Conservation (phyloP, 2,888 invertebrate genomes). For the Anarsia innoxiella region DNA sequence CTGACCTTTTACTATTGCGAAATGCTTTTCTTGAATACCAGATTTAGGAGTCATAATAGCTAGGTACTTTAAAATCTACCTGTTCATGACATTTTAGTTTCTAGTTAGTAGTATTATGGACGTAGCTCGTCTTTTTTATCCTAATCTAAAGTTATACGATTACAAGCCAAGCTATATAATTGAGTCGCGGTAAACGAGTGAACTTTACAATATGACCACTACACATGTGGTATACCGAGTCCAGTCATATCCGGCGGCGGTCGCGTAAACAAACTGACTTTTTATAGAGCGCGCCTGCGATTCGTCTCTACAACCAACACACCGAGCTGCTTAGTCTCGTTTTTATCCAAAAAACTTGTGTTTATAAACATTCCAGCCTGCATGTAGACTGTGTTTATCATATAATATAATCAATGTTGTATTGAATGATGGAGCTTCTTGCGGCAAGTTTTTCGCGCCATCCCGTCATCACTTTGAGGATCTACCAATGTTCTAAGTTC, state of each 20-base stretch:
- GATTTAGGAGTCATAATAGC: too few relatives aligned
- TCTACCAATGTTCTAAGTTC: too few relatives aligned
- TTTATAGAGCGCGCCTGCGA: slow-evolving; percentile 62
- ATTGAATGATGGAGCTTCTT: too few relatives aligned
- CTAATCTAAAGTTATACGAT: too few relatives aligned
- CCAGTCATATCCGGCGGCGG: slow-evolving; percentile 57
- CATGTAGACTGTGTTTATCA: slow-evolving; percentile 11
- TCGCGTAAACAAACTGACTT: slow-evolving; percentile 62
- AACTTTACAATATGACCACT: slow-evolving; percentile 48
- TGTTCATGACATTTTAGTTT: too few relatives aligned
- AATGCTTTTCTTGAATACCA: slow-evolving; percentile 9
- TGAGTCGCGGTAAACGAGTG: too few relatives aligned
- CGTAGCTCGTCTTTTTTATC: too few relatives aligned
- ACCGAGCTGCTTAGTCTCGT: slow-evolving; percentile 33
- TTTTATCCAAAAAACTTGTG: slow-evolving; percentile 30
- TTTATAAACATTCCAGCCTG: slow-evolving; percentile 29
- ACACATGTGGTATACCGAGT: slow-evolving; percentile 50
- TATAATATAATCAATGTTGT: slow-evolving; percentile 5
- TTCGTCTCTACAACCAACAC: slow-evolving; percentile 41
- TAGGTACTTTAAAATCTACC: too few relatives aligned
- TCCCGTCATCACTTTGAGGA: too few relatives aligned
- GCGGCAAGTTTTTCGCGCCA: too few relatives aligned
- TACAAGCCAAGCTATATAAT: too few relatives aligned
- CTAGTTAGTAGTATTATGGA: too few relatives aligned
- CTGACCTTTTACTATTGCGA: slow-evolving; percentile 12